Evolutionary conservation across 2,113 vertebrate species (phyloP).

Genomic region (Anseranas semipalmata): DNA sequence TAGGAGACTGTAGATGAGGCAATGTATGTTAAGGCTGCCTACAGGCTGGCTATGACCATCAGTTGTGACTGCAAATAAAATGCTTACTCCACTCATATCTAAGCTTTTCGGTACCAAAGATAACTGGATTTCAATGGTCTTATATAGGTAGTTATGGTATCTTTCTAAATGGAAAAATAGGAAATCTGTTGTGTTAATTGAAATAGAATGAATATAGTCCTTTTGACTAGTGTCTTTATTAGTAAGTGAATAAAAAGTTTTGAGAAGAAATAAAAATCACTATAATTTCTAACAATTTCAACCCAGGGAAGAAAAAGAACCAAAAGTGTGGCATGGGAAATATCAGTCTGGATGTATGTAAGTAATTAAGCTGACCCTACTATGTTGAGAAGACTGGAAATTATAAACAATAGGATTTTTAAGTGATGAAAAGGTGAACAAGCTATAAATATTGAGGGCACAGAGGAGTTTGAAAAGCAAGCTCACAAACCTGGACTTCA

Average conservation of each 20-base stretch:
- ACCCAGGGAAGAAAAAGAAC: not conserved
- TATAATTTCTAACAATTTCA: not conserved
- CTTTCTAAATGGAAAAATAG: not conserved
- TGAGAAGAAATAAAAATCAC: not conserved
- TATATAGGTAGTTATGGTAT: fast-evolving
- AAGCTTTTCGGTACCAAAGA: not conserved
- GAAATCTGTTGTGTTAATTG: not conserved
- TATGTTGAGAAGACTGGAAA: not conserved
- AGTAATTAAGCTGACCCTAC: not conserved
- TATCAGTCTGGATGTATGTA: not conserved
- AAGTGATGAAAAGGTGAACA: not conserved
- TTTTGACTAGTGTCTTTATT: not conserved
- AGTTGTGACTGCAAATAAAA: not conserved
- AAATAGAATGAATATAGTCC: not conserved
- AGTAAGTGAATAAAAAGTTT: not conserved
- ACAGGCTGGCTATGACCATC: not conserved
- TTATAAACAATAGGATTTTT: not conserved
- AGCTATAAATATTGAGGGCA: not conserved
- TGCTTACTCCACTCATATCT: not conserved
- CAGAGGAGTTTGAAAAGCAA: too few species aligned
- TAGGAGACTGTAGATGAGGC: not conserved
- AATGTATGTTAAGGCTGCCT: not conserved
- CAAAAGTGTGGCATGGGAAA: not conserved
- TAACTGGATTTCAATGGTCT: not conserved
- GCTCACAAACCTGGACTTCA: too few species aligned